A percentile compares a stretch with the other conserved stretches of the same genome.
Evolutionary conservation across 1,140 invertebrate species (phyloP).

Genomic region (Spodoptera frugiperda): DNA sequence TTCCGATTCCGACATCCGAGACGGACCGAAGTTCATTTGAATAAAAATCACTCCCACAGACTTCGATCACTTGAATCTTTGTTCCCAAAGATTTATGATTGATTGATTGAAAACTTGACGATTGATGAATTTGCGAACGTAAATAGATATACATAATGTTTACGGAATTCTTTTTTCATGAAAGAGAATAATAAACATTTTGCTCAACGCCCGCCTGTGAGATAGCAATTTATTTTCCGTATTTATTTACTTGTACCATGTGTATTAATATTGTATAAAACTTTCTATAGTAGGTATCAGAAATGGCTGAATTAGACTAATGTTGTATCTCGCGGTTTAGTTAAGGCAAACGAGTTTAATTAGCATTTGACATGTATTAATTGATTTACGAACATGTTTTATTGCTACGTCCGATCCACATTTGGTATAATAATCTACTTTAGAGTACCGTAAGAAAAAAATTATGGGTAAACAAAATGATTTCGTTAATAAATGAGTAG

Average conservation of each 20-base stretch:
- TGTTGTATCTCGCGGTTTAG: slow-evolving; percentile 10
- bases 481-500: background rate
- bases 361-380: slow-evolving; percentile 42
- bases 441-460: slow-evolving; percentile 25
- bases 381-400: slow-evolving; percentile 48
- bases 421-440: slow-evolving; percentile 25
- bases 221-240: background rate
- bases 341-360: slow-evolving; percentile 46
- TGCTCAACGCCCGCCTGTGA: background rate
- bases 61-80: slow-evolving; percentile 17
- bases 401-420: slow-evolving; percentile 45
- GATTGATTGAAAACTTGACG: slow-evolving; percentile 9
- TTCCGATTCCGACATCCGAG: slow-evolving; percentile 7
- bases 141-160: background rate
- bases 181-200: slow-evolving; percentile 17
- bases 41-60: slow-evolving; percentile 23
- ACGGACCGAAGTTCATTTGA: slow-evolving; percentile 21
- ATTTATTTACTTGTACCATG: background rate
- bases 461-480: background rate
- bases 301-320: background rate
- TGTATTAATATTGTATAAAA: slow-evolving; percentile 10
- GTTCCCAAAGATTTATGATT: slow-evolving; percentile 17
- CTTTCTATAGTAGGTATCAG: background rate
- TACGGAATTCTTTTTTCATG: slow-evolving; percentile 9
- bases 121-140: slow-evolving; percentile 23